Base-by-base conservation (phyloP, 2,888 invertebrate species). In the Xanthostigma xanthostigma region DNA sequence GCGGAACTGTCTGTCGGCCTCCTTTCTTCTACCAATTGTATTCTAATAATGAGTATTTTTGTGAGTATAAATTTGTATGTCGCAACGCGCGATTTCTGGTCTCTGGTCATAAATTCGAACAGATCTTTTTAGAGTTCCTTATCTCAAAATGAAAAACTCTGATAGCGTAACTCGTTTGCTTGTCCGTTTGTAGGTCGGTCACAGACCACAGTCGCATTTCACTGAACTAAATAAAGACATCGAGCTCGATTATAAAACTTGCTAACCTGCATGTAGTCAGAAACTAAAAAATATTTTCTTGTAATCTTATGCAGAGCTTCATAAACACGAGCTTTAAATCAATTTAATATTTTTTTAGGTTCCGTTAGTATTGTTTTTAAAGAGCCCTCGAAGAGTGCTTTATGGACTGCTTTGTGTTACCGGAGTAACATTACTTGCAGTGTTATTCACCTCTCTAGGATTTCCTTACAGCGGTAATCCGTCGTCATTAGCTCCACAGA, bases 381-480 rank as follows among this genome's bases (percentile, higher is more conserved):
- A 56, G 47, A 55, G 59, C 43, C 56, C 58, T 13, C 54, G 53
- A 46, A 56, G 58, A 45, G 54, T 61, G 8, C 50, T 62, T 11
- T 45, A 53, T 6, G 51, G 54, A 33, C 49, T 65, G 43, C 53
- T 53, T 10, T 45, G 46, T 2, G 41, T 60, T 11, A 64, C 63
- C 54, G 11, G 59, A 34, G 44, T 57, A 43, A 58, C 58, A 41
- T 51, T 74, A 36, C 62, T 69, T 57, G 57, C 73, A 61, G 64
- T 81, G 39, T 64, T 75, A 51, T 68, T 77, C 48, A 80, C 82
- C 36, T 76, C 76, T 45, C 65, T 81, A 48, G 82, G 83, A 41
- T 80, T 80, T 62, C 82, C 87, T 1, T 89, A 85, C 66, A 75
- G 75, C 55, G 76, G 74, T 14, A 70, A 77, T 58, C 60, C 65